Conservation (phyloP, 2,113 vertebrate species). For the Muntiacus muntjak region DNA sequence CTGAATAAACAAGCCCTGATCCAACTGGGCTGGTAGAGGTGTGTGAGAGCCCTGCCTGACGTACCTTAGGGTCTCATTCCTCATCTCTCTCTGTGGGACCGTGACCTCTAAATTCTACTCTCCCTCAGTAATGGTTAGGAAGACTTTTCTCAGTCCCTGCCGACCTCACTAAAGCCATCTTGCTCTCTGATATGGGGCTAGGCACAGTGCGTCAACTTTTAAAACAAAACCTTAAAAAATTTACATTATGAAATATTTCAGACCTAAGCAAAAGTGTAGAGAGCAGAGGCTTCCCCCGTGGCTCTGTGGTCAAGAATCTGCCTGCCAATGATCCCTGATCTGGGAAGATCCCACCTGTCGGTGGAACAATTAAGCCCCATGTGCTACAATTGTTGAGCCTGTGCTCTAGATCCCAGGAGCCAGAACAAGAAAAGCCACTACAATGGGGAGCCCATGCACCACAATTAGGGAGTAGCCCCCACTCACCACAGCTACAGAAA, state of each 20-base stretch:
- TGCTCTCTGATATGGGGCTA: not conserved
- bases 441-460: not conserved
- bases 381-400: not conserved
- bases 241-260: not conserved
- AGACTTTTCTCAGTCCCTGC: not conserved
- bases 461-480: not conserved
- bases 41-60: not conserved
- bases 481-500: not conserved
- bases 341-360: not conserved
- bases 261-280: not conserved
- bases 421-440: not conserved
- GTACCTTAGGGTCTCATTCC: not conserved
- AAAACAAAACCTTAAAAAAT: not conserved
- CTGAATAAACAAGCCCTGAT: not conserved
- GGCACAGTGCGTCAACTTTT: not conserved
- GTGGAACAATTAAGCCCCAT: not conserved
- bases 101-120: not conserved
- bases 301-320: not conserved
- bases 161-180: not conserved
- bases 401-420: not conserved
- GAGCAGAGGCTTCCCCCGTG: not conserved
- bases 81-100: not conserved
- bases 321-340: not conserved
- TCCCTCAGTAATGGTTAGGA: not conserved
- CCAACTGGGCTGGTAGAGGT: not conserved